Evolutionary conservation across 2,113 vertebrate species (phyloP).

Genomic region (Phyllostomus discolor): DNA sequence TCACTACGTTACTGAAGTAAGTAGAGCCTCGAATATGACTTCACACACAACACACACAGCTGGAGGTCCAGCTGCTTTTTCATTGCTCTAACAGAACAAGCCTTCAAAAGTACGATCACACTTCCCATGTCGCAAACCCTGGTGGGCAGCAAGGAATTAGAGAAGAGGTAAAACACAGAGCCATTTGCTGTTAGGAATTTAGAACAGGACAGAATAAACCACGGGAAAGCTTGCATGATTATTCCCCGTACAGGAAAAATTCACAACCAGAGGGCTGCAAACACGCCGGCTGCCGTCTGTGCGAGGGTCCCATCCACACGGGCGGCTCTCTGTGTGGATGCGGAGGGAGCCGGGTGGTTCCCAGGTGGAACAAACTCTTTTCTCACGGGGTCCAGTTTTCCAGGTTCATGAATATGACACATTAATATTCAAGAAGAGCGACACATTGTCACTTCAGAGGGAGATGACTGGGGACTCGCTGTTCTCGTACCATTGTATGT

Average conservation of each 20-base stretch:
- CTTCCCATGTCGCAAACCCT: background rate
- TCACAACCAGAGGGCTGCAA: background rate
- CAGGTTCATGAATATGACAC: slow-evolving; percentile 73
- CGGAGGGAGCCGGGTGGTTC: background rate
- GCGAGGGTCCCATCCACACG: background rate
- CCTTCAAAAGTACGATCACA: background rate
- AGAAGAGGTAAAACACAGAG: background rate
- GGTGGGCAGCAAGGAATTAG: background rate
- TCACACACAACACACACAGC: background rate
- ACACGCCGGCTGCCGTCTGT: slow-evolving; percentile 5
- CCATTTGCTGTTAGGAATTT: background rate
- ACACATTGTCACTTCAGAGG: slow-evolving; percentile 77
- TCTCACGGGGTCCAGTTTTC: slow-evolving; percentile 74
- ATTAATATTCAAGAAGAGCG: slow-evolving; percentile 81
- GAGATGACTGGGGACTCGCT: slow-evolving; percentile 78
- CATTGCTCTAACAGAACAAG: background rate
- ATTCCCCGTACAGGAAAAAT: slow-evolving; percentile 9
- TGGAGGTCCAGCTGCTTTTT: background rate
- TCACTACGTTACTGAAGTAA: background rate
- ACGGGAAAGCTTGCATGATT: background rate
- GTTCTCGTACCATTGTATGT: slow-evolving; percentile 77
- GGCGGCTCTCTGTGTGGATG: background rate
- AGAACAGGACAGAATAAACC: background rate
- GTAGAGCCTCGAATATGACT: background rate
- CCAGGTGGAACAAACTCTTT: slow-evolving; percentile 62